Evolutionary conservation across 1,140 invertebrate species (phyloP).

Genomic region (Caenorhabditis tropicalis): DNA sequence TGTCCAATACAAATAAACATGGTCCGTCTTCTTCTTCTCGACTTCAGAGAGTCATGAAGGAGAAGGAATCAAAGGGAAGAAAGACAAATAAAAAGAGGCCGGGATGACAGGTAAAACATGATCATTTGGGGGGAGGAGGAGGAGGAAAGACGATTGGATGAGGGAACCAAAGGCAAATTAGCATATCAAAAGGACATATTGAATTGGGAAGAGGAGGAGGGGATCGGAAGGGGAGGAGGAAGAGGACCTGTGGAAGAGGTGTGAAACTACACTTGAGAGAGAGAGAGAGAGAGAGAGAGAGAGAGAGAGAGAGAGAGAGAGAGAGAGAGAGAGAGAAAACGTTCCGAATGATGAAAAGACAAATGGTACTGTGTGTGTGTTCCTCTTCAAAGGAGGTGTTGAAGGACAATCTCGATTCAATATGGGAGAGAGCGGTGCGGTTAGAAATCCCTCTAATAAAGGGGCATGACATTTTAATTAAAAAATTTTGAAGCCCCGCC

Average conservation of each 20-base stretch:
- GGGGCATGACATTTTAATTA: too few species aligned
- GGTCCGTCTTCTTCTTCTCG: background rate
- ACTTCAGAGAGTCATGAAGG: too few species aligned
- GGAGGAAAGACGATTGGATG: background rate
- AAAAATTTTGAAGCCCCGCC: too few species aligned
- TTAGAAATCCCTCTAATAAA: too few species aligned
- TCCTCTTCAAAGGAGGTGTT: background rate
- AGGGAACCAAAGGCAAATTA: slow-evolving; percentile 6
- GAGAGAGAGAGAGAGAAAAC: background rate
- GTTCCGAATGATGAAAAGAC: background rate
- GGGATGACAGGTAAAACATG: too few species aligned
- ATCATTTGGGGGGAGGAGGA: background rate
- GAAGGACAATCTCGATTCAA: slow-evolving; percentile 33
- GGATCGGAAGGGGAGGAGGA: background rate
- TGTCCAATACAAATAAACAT: background rate
- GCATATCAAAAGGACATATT: slow-evolving; percentile 45
- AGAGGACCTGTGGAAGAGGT: slow-evolving; percentile 10
- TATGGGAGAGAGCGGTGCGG: background rate
- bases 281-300: background rate
- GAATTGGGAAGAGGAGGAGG: background rate
- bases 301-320: background rate
- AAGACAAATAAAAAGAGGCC: too few species aligned
- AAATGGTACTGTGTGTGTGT: slow-evolving; percentile 16
- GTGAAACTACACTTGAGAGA: slow-evolving; percentile 3
- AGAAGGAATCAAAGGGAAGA: too few species aligned